phyloP scores from a whole-genome alignment of 2,113 vertebrate species.

The Semnornis frantzii region DNA sequence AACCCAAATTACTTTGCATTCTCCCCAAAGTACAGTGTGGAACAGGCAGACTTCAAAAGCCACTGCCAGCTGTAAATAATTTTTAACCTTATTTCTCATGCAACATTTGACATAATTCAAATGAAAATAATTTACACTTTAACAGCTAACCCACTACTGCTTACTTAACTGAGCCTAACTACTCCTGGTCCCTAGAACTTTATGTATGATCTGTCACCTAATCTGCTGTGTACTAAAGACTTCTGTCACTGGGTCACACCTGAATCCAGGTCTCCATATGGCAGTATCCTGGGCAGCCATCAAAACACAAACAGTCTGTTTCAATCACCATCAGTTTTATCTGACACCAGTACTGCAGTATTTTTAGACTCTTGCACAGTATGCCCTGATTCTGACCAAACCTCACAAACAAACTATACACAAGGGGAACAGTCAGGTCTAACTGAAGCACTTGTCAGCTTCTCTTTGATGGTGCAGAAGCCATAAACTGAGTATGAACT shows the following conservation, averaged over 20 bases:
- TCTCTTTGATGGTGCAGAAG: background rate
- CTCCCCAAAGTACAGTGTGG: background rate
- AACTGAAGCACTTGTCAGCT: background rate
- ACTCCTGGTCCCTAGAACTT: background rate
- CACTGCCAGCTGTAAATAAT: background rate
- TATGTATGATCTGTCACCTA: rapidly evolving
- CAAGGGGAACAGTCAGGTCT: background rate
- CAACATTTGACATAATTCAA: background rate
- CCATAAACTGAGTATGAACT: constrained; percentile 39
- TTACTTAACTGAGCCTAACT: background rate
- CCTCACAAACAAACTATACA: background rate
- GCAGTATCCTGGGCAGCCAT: background rate
- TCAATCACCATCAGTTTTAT: constrained; percentile 7
- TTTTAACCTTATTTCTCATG: background rate
- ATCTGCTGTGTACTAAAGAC: constrained; percentile 1
- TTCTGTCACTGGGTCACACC: constrained; percentile 14
- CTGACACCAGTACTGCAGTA: background rate
- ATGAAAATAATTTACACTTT: background rate
- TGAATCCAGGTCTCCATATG: constrained; percentile 14
- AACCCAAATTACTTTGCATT: background rate
- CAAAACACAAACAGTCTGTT: background rate
- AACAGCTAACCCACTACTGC: background rate
- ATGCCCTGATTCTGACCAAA: background rate
- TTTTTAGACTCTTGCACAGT: background rate
- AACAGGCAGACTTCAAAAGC: background rate